These are phyloP conservation scores for Araneus ventricosus DNA, from an alignment of 1,140 invertebrate species.

Conservation along the genomic window DNA sequence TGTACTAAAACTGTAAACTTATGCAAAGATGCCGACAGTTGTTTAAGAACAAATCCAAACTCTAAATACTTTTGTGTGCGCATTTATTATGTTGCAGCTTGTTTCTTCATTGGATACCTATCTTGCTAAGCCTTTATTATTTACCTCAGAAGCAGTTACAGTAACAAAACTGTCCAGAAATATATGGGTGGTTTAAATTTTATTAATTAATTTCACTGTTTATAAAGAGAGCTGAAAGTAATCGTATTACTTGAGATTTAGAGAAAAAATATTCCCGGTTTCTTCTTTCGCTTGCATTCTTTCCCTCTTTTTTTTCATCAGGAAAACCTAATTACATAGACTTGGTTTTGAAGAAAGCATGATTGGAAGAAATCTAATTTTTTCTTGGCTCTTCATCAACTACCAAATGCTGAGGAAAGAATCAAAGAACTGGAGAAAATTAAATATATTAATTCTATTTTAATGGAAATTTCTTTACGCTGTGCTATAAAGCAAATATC, in stretches of 20 bases:
- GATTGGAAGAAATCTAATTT: background rate
- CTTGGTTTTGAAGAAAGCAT: background rate
- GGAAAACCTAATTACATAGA: constrained; percentile 9
- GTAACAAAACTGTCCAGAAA: background rate
- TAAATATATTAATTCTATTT: constrained; percentile 26
- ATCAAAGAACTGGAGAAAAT: background rate
- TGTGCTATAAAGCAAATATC: background rate
- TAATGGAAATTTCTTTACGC: background rate
- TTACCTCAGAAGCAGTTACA: background rate
- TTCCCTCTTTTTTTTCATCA: background rate
- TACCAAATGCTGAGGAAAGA: background rate
- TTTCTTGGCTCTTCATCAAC: background rate
- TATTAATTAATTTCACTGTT: constrained; percentile 2
- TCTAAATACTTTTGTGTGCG: too few relatives aligned
- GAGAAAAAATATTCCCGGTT: background rate
- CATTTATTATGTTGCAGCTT: too few relatives aligned
- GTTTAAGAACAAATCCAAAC: too few relatives aligned
- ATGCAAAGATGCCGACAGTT: too few relatives aligned
- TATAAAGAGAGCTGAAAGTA: background rate
- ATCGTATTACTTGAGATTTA: background rate
- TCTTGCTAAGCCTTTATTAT: too few relatives aligned
- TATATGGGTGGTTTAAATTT: background rate
- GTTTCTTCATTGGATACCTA: too few relatives aligned
- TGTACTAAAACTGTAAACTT: too few relatives aligned
- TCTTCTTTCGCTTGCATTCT: background rate